Percentiles rank a stretch among this genome's conserved stretches.
phyloP scores from a whole-genome alignment of 2,888 invertebrate genomes.

The Epiblema foenella region DNA sequence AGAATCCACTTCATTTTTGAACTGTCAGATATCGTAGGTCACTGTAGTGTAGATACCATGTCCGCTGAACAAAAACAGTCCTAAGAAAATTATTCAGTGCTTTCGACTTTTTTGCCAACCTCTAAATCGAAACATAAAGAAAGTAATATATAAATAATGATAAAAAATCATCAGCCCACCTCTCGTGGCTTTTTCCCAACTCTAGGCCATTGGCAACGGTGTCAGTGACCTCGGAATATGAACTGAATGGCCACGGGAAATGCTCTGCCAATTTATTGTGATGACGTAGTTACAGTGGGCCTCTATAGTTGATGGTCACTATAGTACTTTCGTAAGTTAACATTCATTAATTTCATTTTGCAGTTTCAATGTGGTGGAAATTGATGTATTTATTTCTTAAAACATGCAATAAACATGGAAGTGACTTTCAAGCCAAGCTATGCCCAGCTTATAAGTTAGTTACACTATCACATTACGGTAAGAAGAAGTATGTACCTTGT shows the following conservation, averaged over 20 bases:
- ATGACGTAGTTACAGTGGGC: constrained; percentile 30
- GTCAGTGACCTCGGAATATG: constrained; percentile 33
- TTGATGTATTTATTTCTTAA: no score
- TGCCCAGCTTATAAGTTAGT: no score
- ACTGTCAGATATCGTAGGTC: background rate
- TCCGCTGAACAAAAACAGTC: background rate
- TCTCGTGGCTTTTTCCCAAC: constrained; percentile 37
- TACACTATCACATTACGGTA: no score
- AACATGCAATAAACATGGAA: no score
- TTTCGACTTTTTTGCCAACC: constrained; percentile 4
- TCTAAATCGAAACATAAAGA: constrained; percentile 29
- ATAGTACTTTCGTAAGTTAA: background rate
- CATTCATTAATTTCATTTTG: background rate
- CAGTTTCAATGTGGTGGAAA: background rate
- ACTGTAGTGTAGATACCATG: background rate
- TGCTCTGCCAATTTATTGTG: constrained; percentile 42
- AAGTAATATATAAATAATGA: constrained; percentile 43
- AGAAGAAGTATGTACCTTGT: no score
- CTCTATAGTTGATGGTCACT: background rate
- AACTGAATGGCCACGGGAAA: constrained; percentile 44
- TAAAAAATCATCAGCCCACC: constrained; percentile 31
- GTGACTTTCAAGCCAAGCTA: no score
- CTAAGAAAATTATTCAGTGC: background rate
- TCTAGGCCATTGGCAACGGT: constrained; percentile 41
- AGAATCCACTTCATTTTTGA: no score